phyloP scores from a whole-genome alignment of 2,113 vertebrate genomes.

The Lepus timidus region DNA sequence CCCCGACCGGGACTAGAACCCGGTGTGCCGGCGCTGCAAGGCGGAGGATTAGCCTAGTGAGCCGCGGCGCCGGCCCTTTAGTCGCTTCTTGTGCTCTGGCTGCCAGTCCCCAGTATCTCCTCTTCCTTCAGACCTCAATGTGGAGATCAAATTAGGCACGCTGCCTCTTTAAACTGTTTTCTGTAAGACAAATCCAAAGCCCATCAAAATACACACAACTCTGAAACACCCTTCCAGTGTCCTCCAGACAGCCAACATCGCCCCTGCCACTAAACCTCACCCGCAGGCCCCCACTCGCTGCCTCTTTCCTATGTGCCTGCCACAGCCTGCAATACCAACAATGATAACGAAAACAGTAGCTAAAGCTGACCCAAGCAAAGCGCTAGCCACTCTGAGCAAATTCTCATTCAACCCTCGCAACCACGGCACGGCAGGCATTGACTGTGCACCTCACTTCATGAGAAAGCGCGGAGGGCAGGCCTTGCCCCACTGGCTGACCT shows the following conservation, averaged over 20 bases:
- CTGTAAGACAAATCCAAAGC: constrained; percentile 2
- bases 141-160: constrained; percentile 1
- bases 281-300: background rate
- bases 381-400: background rate
- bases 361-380: background rate
- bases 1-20: no score
- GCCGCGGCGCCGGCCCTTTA: background rate
- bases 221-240: background rate
- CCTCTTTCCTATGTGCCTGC: background rate
- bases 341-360: background rate
- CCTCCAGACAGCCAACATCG: background rate
- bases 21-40: no score
- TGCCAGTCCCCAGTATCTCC: background rate
- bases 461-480: background rate
- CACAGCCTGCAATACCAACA: background rate
- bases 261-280: background rate
- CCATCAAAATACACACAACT: background rate
- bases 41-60: no score
- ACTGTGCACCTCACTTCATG: background rate
- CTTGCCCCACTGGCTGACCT: background rate
- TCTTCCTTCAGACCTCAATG: background rate
- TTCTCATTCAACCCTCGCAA: background rate
- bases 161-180: background rate
- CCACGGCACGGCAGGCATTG: background rate
- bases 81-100: background rate